Conservation (phyloP, 2,113 vertebrate species). For the Thamnaconus septentrionalis region DNA sequence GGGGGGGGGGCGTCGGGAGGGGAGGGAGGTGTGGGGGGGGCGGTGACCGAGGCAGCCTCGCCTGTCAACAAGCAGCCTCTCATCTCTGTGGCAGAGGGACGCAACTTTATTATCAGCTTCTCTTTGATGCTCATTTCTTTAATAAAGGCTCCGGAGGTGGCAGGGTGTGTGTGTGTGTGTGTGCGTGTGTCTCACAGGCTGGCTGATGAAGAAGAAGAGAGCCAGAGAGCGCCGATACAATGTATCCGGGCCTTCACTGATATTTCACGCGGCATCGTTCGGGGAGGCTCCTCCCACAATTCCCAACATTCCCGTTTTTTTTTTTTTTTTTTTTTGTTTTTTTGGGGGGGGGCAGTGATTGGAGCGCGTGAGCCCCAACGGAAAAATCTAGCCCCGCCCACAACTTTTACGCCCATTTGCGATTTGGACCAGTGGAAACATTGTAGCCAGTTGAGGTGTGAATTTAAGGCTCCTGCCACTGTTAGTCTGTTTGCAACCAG, state of each 20-base stretch:
- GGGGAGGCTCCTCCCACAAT: constrained; percentile 37
- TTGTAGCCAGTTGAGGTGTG: no score
- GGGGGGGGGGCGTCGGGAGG: constrained; percentile 4
- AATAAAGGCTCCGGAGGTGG: constrained; percentile 57
- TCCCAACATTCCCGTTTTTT: no score
- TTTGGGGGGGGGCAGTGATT: no score
- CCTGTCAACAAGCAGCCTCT: constrained; percentile 40
- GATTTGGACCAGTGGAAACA: no score
- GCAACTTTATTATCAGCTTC: constrained; percentile 3
- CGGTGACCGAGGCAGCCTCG: neutral
- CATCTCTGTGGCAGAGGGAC: constrained; percentile 40
- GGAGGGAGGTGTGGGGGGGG: no score
- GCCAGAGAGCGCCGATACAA: constrained; percentile 43
- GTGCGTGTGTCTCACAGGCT: constrained; percentile 37
- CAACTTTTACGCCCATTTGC: no score
- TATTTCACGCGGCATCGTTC: constrained; percentile 44
- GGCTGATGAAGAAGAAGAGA: constrained; percentile 50
- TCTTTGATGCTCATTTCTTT: constrained; percentile 62
- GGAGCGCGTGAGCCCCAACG: no score
- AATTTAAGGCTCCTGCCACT: no score
- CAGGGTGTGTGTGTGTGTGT: constrained; percentile 24
- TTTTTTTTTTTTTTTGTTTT: no score
- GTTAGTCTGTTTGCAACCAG: no score
- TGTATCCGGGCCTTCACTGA: constrained; percentile 58
- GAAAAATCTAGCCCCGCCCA: no score